Conservation (phyloP, 2,797 vertebrate genomes). For the Brachymystax lenok region DNA sequence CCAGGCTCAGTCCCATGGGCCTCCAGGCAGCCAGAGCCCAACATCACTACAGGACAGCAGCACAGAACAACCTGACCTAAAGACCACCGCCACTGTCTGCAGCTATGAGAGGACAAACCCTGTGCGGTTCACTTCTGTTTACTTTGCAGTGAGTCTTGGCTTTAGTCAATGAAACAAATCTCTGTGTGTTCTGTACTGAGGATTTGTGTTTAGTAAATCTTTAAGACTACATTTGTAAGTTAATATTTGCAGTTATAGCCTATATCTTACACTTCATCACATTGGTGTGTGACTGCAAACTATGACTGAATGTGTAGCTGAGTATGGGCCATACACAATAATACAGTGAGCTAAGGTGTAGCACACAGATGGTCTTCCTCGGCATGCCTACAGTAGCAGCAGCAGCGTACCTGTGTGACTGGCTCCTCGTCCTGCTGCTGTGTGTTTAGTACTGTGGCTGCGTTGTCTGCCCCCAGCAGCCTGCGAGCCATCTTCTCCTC, state of each 20-base stretch:
- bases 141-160: not conserved
- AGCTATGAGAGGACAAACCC: not conserved
- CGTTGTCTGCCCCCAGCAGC: slow-evolving; percentile 92
- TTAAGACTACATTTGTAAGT: not conserved
- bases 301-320: slow-evolving; percentile 22
- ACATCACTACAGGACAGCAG: not conserved
- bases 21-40: slow-evolving; percentile 6
- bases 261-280: not conserved
- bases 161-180: not conserved
- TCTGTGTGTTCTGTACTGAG: not conserved
- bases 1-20: slow-evolving; percentile 19
- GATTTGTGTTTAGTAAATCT: not conserved
- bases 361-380: not conserved
- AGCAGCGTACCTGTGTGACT: slow-evolving; percentile 79
- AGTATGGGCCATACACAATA: too few relatives aligned
- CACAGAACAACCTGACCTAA: not conserved
- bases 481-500: slow-evolving; percentile 99
- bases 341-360: too few relatives aligned
- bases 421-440: slow-evolving; percentile 91
- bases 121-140: not conserved
- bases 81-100: not conserved
- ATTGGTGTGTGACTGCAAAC: slow-evolving; percentile 12
- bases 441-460: slow-evolving; percentile 89
- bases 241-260: not conserved
- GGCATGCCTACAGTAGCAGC: not conserved